Percentiles rank a stretch among this genome's conserved stretches.
phyloP scores from a whole-genome alignment of 2,797 vertebrate genomes.

The Geotrypetes seraphini region DNA sequence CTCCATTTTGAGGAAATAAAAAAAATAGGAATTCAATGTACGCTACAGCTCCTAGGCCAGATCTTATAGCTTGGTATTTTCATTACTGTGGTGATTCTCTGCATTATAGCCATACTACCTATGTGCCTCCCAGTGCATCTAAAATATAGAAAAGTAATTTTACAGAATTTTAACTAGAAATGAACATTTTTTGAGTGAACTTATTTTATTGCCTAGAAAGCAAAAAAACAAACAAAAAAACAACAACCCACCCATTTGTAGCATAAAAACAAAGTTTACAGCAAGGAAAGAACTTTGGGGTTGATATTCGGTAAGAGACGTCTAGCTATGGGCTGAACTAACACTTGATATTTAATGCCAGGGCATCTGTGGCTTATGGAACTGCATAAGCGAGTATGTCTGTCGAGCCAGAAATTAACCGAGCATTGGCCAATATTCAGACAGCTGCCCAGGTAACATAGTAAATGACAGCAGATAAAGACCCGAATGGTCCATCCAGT shows the following conservation, averaged over 20 bases:
- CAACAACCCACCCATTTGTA: conserved; percentile 23
- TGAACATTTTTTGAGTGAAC: conserved; percentile 14
- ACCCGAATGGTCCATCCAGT: no score
- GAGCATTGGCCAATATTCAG: no score
- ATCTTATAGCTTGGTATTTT: conserved; percentile 12
- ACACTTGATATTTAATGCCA: no score
- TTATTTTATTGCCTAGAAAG: conserved; percentile 19
- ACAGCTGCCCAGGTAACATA: no score
- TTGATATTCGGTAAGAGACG: no score
- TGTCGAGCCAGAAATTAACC: no score
- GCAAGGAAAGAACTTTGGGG: conserved; percentile 28
- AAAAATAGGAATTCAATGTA: conserved; percentile 22
- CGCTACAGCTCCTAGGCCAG: conserved; percentile 16
- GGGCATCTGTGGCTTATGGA: no score
- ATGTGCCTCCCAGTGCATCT: conserved; percentile 31
- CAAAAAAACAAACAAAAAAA: no score
- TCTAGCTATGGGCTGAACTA: no score
- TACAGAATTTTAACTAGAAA: conserved; percentile 19
- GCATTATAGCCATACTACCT: conserved; percentile 38
- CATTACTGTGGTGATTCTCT: conserved; percentile 14
- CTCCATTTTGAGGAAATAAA: conserved; percentile 36
- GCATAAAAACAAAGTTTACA: conserved; percentile 30
- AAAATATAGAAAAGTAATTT: conserved; percentile 17
- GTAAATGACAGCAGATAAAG: no score
- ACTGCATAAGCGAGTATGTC: no score